Evolutionary conservation across 2,797 vertebrate species (phyloP).

Genomic region (Meriones psammophilus): DNA sequence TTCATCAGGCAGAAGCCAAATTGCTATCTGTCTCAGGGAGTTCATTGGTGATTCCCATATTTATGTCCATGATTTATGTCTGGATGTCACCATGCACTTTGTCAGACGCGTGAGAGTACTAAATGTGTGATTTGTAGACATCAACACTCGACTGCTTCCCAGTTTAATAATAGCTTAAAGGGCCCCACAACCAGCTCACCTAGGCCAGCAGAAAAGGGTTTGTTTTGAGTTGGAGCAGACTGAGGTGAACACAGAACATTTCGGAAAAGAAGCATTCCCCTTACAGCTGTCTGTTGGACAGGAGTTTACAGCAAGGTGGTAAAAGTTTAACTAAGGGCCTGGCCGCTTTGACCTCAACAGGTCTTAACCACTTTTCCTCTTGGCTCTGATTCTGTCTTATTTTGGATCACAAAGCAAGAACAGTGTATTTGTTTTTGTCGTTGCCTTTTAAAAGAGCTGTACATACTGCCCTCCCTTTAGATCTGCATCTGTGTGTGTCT

Average conservation of each 20-base stretch:
- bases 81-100: not conserved
- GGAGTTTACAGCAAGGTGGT: constrained; percentile 86
- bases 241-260: constrained; percentile 85
- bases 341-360: constrained; percentile 71
- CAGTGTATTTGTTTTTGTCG: constrained; percentile 87
- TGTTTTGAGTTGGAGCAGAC: constrained; percentile 84
- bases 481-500: constrained; percentile 39
- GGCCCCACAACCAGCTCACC: constrained; percentile 90
- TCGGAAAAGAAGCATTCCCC: constrained; percentile 84
- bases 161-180: constrained; percentile 91
- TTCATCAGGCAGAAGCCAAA: not conserved
- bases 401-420: constrained; percentile 87
- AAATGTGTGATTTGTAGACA: constrained; percentile 90
- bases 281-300: constrained; percentile 81
- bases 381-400: constrained; percentile 84
- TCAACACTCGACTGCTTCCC: constrained; percentile 89
- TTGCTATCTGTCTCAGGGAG: not conserved
- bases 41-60: not conserved
- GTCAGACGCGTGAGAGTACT: not conserved
- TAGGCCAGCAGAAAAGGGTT: constrained; percentile 89
- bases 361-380: not conserved
- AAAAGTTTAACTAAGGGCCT: constrained; percentile 83
- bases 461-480: constrained; percentile 37
- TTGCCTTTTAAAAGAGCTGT: constrained; percentile 82
- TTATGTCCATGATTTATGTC: not conserved